Evolutionary conservation across 2,888 invertebrate species (phyloP), one percentile per base, ranked within the genome.

Genomic region (Epirrita christyi): DNA sequence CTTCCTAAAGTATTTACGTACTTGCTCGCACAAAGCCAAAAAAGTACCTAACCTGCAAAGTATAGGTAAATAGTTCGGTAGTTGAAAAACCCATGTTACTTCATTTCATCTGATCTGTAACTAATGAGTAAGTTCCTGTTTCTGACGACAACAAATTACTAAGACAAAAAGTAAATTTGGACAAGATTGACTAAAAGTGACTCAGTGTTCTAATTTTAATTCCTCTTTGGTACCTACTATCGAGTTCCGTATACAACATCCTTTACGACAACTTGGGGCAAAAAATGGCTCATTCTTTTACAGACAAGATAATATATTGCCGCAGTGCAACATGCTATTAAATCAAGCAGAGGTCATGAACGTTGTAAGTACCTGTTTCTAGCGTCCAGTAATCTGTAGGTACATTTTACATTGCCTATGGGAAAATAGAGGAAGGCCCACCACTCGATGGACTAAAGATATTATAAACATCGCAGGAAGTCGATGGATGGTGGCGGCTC

Each of bases 131-230:
- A 13, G 36, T 53, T 14, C 34, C 38, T 38, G 47, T 51, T 57
- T 63, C 47, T 42, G 36, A 29, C 14, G 43, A 42, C 44, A 49
- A 41, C 38, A 45, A 59, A 60, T 57, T 47, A 60, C 54, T 32
- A 28, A 51, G 51, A 61, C 63, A 61, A 63, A 63, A 63, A 63
- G 48, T 50, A 43, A 52, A 46, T 54, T 54, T 41, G 34, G 34
- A 42, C 47, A 53, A 63, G 53, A 48, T 37, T 49, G 32, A 51
- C 21, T 49, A 45, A 36, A 21, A 50, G 37, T 64, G 66, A 64
- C 43, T 64, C 57, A 40, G 3, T 58, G 55, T 54, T 59, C 60
- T 61, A 53, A 63, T 57, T 60, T 56, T 59, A 64, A 58, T 58
- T 62, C 60, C 58, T 57, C 56, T 58, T 64, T 36, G 41, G 32